These are phyloP conservation scores for Trachelus iudaicus DNA, from an alignment of 2,888 invertebrate species.

Conservation along the genomic window DNA sequence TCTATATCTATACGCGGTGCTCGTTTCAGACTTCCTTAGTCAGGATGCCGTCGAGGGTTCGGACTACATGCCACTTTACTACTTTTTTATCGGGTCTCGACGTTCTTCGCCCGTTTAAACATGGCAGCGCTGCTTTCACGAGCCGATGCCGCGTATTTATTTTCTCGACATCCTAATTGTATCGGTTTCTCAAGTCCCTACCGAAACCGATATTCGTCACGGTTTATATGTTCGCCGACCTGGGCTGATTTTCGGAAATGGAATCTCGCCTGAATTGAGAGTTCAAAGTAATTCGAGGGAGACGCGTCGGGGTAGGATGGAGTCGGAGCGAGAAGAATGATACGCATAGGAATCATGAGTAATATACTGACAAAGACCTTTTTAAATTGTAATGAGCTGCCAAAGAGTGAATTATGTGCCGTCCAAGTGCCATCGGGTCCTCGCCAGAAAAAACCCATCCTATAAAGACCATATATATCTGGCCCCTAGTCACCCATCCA, in stretches of 20 bases:
- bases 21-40: not conserved
- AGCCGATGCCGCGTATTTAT: slow-evolving; percentile 14
- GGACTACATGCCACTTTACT: slow-evolving; percentile 2
- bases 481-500: slow-evolving; percentile 40
- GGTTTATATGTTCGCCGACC: not conserved
- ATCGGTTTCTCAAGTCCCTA: slow-evolving; percentile 15
- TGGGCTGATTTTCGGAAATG: not conserved
- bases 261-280: not conserved
- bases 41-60: not conserved
- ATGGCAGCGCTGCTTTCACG: not conserved
- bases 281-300: not conserved
- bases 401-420: slow-evolving; percentile 65
- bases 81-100: not conserved
- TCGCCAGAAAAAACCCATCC: slow-evolving; percentile 33
- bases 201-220: not conserved
- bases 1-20: not conserved
- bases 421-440: slow-evolving; percentile 60
- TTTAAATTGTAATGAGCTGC: slow-evolving; percentile 66
- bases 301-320: not conserved
- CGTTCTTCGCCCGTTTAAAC: slow-evolving; percentile 3
- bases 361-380: slow-evolving; percentile 45
- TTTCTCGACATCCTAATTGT: slow-evolving; percentile 22
- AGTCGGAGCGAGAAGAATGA: not conserved
- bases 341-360: slow-evolving; percentile 15
- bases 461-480: slow-evolving; percentile 25